Conservation (phyloP, 2,888 invertebrate genomes). For the Agonopterix heracliana region DNA sequence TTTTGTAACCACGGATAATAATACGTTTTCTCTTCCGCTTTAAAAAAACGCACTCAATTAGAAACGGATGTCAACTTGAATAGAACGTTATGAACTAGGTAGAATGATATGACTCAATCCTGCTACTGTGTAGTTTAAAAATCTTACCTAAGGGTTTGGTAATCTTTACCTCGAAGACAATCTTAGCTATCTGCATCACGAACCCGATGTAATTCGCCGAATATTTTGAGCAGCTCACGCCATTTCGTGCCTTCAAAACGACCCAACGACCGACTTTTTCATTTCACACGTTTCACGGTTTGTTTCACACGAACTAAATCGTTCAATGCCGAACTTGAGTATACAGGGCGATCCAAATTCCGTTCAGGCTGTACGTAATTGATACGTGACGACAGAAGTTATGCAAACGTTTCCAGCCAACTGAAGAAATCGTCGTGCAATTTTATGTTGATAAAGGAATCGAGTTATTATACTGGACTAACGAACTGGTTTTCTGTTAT, state of each 20-base stretch:
- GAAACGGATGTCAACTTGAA: too few species aligned
- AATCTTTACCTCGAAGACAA: slow-evolving; percentile 30
- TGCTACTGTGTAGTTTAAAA: too few species aligned
- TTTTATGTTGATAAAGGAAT: slow-evolving; percentile 35
- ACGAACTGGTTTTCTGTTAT: too few species aligned
- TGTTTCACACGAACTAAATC: slow-evolving; percentile 45
- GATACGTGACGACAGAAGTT: slow-evolving; percentile 59
- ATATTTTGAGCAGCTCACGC: slow-evolving; percentile 31
- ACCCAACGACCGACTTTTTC: slow-evolving; percentile 43
- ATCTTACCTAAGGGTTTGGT: slow-evolving; percentile 6
- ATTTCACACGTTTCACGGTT: slow-evolving; percentile 47
- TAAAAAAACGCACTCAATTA: slow-evolving; percentile 16
- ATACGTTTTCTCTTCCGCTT: slow-evolving; percentile 17
- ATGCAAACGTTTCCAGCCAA: slow-evolving; percentile 42
- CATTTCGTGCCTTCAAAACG: slow-evolving; percentile 27
- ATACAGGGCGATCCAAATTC: slow-evolving; percentile 50
- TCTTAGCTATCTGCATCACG: slow-evolving; percentile 22
- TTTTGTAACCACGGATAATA: slow-evolving; percentile 6
- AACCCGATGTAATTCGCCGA: slow-evolving; percentile 26
- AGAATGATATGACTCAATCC: too few species aligned
- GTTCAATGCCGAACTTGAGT: slow-evolving; percentile 47
- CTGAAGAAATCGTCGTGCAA: slow-evolving; percentile 40
- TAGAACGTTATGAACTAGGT: too few species aligned
- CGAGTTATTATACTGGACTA: slow-evolving; percentile 5
- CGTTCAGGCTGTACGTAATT: slow-evolving; percentile 43